These are phyloP conservation scores for Cheilinus undulatus DNA, from an alignment of 2,113 vertebrate species.

Conservation along the genomic window DNA sequence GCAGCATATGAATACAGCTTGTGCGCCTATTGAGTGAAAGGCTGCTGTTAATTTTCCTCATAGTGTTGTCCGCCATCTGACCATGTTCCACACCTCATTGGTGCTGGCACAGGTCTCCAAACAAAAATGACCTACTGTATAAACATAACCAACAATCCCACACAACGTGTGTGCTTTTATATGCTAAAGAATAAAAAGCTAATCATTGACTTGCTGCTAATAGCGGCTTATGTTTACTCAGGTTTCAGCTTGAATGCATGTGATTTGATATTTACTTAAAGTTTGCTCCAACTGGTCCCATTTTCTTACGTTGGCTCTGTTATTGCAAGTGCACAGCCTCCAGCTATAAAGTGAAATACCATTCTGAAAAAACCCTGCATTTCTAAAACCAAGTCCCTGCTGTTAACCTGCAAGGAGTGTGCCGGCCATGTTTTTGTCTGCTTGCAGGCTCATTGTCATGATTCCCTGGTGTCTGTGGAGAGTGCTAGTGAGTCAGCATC, in stretches of 20 bases:
- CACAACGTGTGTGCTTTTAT: conserved; percentile 11
- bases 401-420: conserved; percentile 1
- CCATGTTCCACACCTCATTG: conserved; percentile 16
- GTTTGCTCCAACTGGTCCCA: neutral
- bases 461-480: conserved; percentile 38
- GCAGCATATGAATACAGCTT: conserved; percentile 22
- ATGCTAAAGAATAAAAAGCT: neutral
- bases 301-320: neutral
- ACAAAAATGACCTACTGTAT: conserved; percentile 36
- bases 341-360: conserved; percentile 18
- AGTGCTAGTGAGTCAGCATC: conserved; percentile 49
- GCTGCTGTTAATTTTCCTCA: conserved; percentile 31
- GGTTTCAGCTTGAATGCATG: conserved; percentile 2
- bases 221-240: neutral
- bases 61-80: conserved; percentile 34
- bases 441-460: conserved; percentile 20
- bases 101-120: neutral
- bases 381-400: conserved; percentile 3
- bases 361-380: conserved; percentile 18
- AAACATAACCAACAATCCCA: conserved; percentile 12
- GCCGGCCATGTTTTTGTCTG: conserved; percentile 5
- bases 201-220: conserved; percentile 39
- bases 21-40: conserved; percentile 8
- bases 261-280: conserved; percentile 8
- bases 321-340: conserved; percentile 5